Conservation (phyloP, 1,140 invertebrate species). For the Drosophila sulfurigaster region DNA sequence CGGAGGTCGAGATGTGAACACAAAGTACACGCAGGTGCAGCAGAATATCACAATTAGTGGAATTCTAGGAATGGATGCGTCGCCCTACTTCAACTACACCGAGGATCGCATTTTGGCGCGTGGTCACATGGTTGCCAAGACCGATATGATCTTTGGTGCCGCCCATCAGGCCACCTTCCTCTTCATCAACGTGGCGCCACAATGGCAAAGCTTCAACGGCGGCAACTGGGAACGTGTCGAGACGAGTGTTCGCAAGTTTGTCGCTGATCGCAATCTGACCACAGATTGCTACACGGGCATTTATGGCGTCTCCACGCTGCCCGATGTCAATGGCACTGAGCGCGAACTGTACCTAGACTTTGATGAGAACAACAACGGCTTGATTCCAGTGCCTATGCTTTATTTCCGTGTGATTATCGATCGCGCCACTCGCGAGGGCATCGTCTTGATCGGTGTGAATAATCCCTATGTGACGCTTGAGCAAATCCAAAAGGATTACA, state of each 20-base stretch:
- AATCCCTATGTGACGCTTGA: conserved; percentile 86
- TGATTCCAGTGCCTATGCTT: conserved; percentile 86
- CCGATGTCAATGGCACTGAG: conserved; percentile 84
- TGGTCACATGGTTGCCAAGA: conserved; percentile 89
- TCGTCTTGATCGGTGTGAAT: conserved; percentile 87
- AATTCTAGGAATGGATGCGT: conserved; percentile 76
- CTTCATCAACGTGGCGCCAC: conserved; percentile 88
- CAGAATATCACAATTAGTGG: conserved; percentile 77
- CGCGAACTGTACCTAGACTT: conserved; percentile 86
- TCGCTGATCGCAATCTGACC: conserved; percentile 71
- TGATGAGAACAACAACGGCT: conserved; percentile 78
- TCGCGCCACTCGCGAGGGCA: conserved; percentile 81
- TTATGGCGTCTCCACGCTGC: conserved; percentile 86
- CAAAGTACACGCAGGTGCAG: conserved; percentile 71
- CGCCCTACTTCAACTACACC: conserved; percentile 69
- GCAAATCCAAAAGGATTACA: conserved; percentile 80
- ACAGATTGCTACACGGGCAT: conserved; percentile 88
- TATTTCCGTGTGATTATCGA: conserved; percentile 88
- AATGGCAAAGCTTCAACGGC: conserved; percentile 88
- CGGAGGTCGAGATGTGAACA: conserved; percentile 70
- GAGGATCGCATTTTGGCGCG: conserved; percentile 86
- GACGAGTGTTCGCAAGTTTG: conserved; percentile 84
- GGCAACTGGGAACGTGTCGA: conserved; percentile 88
- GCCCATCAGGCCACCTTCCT: conserved; percentile 88
- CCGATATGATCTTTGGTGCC: conserved; percentile 88